Evolutionary conservation across 2,113 vertebrate genomes (phyloP), one percentile per base, ranked within the genome.

Genomic region (Takifugu flavidus): DNA sequence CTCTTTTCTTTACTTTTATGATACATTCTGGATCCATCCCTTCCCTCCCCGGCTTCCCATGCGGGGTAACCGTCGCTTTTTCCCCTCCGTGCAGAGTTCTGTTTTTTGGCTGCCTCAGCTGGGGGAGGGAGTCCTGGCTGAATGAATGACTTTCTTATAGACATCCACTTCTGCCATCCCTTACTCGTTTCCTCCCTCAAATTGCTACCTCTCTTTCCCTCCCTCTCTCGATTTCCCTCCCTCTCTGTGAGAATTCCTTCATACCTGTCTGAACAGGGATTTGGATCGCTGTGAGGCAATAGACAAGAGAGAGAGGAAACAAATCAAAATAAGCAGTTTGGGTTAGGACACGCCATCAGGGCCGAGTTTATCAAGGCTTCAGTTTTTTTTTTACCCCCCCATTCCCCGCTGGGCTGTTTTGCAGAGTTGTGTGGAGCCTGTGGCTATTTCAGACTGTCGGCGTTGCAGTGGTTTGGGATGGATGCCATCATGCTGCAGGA

Each of bases 401-500:
- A 7, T 1, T 55, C 71, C 34, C 50, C 49, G 70, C 70, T 45
- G 59, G 43, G 52, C 65, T 70, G 39, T 67, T 73, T 77, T 55
- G 54, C 26, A 13, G 53, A 58, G 76, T 53, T 74, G 34, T 59
- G 82, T 39, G 64, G 68, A 78, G 62, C 47, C 60, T 3, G 69
- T 12, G 65, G 77, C 65, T 82, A 78, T 82, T 83, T 82, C 28
- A 49, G 86, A 84, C 77, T 3, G 67, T 82, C 71, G 61, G 82
- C 62, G 74, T 70, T 2, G 60, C 82, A 74, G 83, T 13, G 57
- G 71, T 81, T 77, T 82, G 79, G 82, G 74, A 98, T 99, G 97
- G 94, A 99, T 89, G 92, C 95, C 55, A 92, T 97, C 90, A 93
- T 95, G 62, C 89, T 98, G 73, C 96, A 96, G 88, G 95, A 95